Evolutionary conservation across 2,888 invertebrate genomes (phyloP).

Genomic region (Platycheirus rosarum): DNA sequence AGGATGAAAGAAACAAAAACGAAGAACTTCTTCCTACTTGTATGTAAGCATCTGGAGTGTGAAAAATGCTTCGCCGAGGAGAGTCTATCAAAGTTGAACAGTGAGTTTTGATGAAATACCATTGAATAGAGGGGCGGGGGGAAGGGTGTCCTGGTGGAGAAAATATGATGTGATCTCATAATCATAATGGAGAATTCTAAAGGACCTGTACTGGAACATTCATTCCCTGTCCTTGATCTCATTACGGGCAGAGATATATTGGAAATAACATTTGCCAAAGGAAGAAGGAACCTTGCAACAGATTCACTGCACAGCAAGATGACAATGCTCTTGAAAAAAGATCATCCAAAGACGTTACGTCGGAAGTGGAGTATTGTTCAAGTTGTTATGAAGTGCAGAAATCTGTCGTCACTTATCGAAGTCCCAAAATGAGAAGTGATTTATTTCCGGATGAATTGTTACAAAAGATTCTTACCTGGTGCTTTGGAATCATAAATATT

Average conservation of each 20-base stretch:
- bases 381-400: not conserved
- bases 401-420: no score
- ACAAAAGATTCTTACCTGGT: no score
- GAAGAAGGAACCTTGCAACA: slow-evolving; percentile 10
- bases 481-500: no score
- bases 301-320: not conserved
- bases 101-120: slow-evolving; percentile 21
- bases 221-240: slow-evolving; percentile 66
- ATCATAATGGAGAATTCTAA: slow-evolving; percentile 10
- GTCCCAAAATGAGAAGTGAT: no score
- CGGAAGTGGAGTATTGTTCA: not conserved
- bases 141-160: no score
- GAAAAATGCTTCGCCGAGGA: slow-evolving; percentile 7
- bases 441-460: no score
- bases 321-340: not conserved
- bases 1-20: not conserved
- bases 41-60: slow-evolving; percentile 4
- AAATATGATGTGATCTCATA: slow-evolving; percentile 15
- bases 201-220: slow-evolving; percentile 25
- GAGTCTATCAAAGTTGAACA: not conserved
- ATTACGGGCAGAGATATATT: slow-evolving; percentile 17
- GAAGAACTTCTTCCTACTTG: not conserved
- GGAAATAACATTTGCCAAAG: not conserved
- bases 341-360: not conserved
- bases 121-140: no score